A percentile compares a stretch with the other conserved stretches of the same genome.
Conservation (phyloP, 2,113 vertebrate genomes). For the Barbus barbus region DNA sequence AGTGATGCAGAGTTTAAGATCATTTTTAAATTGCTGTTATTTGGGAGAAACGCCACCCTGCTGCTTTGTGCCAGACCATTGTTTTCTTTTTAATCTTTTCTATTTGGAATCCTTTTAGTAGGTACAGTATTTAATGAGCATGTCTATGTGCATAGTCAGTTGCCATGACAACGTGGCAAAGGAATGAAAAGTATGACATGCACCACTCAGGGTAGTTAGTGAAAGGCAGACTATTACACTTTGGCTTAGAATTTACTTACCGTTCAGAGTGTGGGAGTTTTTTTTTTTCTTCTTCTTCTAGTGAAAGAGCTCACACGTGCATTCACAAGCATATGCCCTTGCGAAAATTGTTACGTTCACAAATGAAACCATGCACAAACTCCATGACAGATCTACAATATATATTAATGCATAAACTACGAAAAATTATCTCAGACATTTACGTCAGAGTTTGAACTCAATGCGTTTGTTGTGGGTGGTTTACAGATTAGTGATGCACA, state of each 20-base stretch:
- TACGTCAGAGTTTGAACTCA: neutral
- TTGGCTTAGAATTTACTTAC: neutral
- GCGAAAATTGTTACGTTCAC: neutral
- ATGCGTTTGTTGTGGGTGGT: too few relatives aligned
- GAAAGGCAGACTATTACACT: neutral
- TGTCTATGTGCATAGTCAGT: constrained; percentile 39
- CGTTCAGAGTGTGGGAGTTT: constrained; percentile 17
- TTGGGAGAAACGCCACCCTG: neutral
- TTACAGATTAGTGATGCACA: too few relatives aligned
- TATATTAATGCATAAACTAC: neutral
- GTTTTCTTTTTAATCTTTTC: constrained; percentile 17
- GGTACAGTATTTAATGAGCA: constrained; percentile 44
- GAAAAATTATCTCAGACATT: neutral
- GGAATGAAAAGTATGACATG: constrained; percentile 18
- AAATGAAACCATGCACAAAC: neutral
- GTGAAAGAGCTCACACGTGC: neutral
- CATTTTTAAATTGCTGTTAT: neutral
- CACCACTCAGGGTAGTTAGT: constrained; percentile 10
- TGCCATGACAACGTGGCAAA: constrained; percentile 33
- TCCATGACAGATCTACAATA: neutral
- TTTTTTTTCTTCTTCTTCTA: neutral
- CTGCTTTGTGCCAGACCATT: neutral
- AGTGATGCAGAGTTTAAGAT: neutral
- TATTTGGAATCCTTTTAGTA: constrained; percentile 35
- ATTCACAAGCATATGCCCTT: neutral